Conservation (phyloP, 2,888 invertebrate species). For the Alentia gelatinosa region DNA sequence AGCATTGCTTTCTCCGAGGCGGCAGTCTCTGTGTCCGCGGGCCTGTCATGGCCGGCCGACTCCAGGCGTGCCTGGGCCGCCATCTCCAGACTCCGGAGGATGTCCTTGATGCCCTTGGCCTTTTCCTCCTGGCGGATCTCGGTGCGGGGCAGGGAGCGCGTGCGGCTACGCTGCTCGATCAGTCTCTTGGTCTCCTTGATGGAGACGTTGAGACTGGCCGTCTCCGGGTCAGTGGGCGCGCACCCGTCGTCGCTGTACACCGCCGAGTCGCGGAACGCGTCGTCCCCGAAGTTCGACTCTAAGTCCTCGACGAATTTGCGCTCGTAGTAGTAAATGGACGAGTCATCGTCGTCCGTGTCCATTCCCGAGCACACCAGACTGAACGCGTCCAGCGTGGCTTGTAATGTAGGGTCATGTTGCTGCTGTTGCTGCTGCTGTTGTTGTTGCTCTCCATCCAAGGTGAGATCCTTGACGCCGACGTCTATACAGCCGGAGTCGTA, state of each 20-base stretch:
- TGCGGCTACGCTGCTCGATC: slow-evolving; percentile 52
- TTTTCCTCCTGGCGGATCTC: slow-evolving; percentile 57
- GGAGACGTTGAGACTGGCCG: not conserved
- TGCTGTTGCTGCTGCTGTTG: too few relatives aligned
- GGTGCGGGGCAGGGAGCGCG: slow-evolving; percentile 8
- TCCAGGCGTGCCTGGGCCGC: not conserved
- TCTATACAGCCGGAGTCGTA: slow-evolving; percentile 55
- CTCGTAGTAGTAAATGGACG: slow-evolving; percentile 69
- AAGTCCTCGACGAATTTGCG: slow-evolving; percentile 77
- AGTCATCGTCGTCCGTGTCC: slow-evolving; percentile 27
- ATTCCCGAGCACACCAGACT: not conserved
- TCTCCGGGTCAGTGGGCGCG: slow-evolving; percentile 65
- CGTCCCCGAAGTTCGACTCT: slow-evolving; percentile 67
- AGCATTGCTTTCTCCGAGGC: slow-evolving; percentile 17
- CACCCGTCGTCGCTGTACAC: slow-evolving; percentile 86
- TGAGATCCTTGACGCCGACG: slow-evolving; percentile 38
- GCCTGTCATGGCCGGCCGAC: not conserved
- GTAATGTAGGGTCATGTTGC: not conserved
- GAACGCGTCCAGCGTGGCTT: slow-evolving; percentile 6
- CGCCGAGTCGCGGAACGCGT: slow-evolving; percentile 89
- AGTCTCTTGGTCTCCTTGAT: slow-evolving; percentile 57
- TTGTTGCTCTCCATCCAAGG: slow-evolving; percentile 12
- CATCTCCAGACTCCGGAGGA: slow-evolving; percentile 54
- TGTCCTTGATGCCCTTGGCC: slow-evolving; percentile 57
- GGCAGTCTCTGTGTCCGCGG: not conserved